Conservation (phyloP, 2,797 vertebrate species). For the Pempheris klunzingeri region DNA sequence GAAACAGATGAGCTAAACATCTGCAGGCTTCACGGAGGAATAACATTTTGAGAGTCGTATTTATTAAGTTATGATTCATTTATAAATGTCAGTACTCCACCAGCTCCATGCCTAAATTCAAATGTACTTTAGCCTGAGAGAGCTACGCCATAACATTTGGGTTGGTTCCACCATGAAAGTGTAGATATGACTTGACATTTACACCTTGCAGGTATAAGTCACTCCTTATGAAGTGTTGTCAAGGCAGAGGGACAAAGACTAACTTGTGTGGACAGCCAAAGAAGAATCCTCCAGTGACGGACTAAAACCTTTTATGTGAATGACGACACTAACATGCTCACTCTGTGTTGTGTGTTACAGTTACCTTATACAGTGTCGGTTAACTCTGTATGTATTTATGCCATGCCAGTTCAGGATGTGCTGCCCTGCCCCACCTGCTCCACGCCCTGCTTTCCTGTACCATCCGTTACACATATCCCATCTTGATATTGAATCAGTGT, state of each 20-base stretch:
- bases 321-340: not conserved
- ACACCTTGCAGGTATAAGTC: not conserved
- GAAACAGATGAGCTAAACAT: slow-evolving; percentile 60
- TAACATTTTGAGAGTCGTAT: slow-evolving; percentile 16
- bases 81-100: not conserved
- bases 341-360: not conserved
- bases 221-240: not conserved
- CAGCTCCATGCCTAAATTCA: not conserved
- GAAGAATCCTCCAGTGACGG: not conserved
- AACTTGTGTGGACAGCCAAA: too few relatives aligned
- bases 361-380: slow-evolving; percentile 1
- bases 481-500: slow-evolving; percentile 14
- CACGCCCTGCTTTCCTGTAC: slow-evolving; percentile 4
- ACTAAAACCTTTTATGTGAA: not conserved
- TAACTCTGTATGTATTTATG: slow-evolving; percentile 21
- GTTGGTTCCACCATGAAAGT: not conserved
- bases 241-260: too few relatives aligned
- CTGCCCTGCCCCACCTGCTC: not conserved
- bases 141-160: not conserved
- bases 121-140: not conserved
- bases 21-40: slow-evolving; percentile 20
- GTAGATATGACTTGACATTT: not conserved
- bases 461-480: not conserved
- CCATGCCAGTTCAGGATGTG: not conserved
- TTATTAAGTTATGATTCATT: slow-evolving; percentile 36